Evolutionary conservation across 2,797 vertebrate species (phyloP), one percentile per base, ranked within the genome.

Genomic region (Acestrorhynchus altus): DNA sequence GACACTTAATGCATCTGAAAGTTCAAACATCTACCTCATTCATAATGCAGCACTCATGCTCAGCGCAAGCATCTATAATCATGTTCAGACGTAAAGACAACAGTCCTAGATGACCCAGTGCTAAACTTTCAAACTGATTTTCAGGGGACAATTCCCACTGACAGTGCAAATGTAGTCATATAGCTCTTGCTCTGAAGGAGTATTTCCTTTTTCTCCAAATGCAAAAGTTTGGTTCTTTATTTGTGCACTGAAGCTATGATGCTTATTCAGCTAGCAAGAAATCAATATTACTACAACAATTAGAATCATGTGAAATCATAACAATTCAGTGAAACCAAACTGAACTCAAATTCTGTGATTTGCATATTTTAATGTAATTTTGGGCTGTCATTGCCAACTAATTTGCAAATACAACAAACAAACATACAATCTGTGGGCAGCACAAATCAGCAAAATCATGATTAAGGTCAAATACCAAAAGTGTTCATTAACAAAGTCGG

Each of bases 1-100:
- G 72, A 80, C 47, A 75, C 52, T 81, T 83, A 79, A 85, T 78
- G 75, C 60, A 74, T 78, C 51, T 70, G 69, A 77, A 76, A 66
- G 57, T 81, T 73, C 71, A 82, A 72, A 72, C 69, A 74, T 61
- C 56, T 46, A 69, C 80, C 80, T 74, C 74, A 78, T 78, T 74
- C 40, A 69, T 81, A 86, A 80, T 77, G 52, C 78, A 72, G 49
- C 49, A 57, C 76, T 79, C 40, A 72, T 76, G 63, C 81, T 71
- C n/a, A 54, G 80, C 72, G 68, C 78, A 13, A 73, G 81, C 75
- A 52, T 76, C 66, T 82, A n/a, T 63, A 60, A 56, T 35, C 57
- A 49, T 69, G 72, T 51, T 56, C 31, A 22, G 57, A 64, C 47
- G 54, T 71, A 35, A 77, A 46, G 56, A 46, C 51, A 68, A 76